Conservation (phyloP, 37 sponge, comb jelly and placozoan genomes). For the Bolinopsis microptera region DNA sequence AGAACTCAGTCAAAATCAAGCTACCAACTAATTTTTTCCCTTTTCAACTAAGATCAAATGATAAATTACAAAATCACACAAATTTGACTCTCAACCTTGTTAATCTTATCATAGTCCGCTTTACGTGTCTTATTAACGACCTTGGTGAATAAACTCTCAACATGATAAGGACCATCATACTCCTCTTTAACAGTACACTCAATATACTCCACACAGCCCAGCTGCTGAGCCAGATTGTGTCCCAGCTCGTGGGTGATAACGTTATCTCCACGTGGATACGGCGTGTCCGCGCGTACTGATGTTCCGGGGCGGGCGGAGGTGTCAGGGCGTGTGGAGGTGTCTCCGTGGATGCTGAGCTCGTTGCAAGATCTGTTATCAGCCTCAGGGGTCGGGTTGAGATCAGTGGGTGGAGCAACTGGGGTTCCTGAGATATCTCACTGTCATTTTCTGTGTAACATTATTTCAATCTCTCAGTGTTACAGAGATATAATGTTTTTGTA, state of each 20-base stretch:
- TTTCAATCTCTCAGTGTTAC: too few species aligned
- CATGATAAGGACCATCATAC: not conserved
- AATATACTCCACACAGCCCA: not conserved
- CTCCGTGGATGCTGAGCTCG: not conserved
- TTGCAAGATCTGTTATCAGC: not conserved
- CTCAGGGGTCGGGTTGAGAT: not conserved
- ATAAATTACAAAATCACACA: not conserved
- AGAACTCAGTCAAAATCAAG: not conserved
- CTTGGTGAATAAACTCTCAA: not conserved
- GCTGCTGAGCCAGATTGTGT: conserved; percentile 7
- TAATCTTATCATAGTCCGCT: not conserved
- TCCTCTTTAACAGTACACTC: conserved; percentile 41
- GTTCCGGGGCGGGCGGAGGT: not conserved
- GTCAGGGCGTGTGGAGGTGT: not conserved
- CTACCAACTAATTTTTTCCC: too few species aligned
- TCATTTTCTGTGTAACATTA: too few species aligned
- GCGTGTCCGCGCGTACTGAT: not conserved
- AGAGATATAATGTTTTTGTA: too few species aligned
- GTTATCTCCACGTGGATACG: not conserved
- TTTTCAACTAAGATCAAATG: too few species aligned
- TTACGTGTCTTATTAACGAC: not conserved
- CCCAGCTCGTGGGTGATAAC: conserved; percentile 19
- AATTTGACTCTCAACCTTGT: not conserved
- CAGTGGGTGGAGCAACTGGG: not conserved
- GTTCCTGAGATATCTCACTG: not conserved